Evolutionary conservation across 2,797 vertebrate genomes (phyloP).

Genomic region (Neoniphon sammara): DNA sequence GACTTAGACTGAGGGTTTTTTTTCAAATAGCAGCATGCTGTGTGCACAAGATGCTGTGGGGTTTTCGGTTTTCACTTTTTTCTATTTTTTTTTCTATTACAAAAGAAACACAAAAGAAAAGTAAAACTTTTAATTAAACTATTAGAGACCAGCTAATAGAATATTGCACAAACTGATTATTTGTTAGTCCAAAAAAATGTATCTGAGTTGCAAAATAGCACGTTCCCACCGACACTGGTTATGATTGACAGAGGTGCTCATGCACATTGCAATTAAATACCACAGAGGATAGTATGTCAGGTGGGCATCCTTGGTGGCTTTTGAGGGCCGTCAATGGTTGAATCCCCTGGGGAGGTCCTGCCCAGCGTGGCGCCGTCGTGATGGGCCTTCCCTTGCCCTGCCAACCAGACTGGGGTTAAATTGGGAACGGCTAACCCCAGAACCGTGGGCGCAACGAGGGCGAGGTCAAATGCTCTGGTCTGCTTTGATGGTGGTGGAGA

Average conservation of each 20-base stretch:
- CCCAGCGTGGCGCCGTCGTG: constrained; percentile 69
- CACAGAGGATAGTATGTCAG: constrained; percentile 42
- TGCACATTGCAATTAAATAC: constrained; percentile 28
- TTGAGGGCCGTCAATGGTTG: constrained; percentile 47
- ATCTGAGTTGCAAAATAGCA: not conserved
- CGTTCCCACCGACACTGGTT: not conserved
- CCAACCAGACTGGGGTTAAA: constrained; percentile 76
- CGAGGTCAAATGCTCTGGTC: constrained; percentile 74
- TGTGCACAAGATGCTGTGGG: too few species aligned
- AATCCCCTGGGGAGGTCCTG: constrained; percentile 72
- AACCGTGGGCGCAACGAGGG: constrained; percentile 73
- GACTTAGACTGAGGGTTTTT: too few species aligned
- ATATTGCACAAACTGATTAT: too few species aligned
- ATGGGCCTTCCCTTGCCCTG: constrained; percentile 61
- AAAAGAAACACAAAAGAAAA: too few species aligned
- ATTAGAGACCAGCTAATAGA: too few species aligned
- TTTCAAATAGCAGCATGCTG: too few species aligned
- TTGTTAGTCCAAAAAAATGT: too few species aligned
- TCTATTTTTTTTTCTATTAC: too few species aligned
- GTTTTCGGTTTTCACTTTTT: too few species aligned
- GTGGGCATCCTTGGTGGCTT: constrained; percentile 66
- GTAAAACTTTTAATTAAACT: too few species aligned
- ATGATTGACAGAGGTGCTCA: constrained; percentile 28
- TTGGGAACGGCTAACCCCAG: constrained; percentile 79
- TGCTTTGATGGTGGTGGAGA: constrained; percentile 77